phyloP scores from a whole-genome alignment of 1,140 invertebrate species.

The Hestina assimilis region DNA sequence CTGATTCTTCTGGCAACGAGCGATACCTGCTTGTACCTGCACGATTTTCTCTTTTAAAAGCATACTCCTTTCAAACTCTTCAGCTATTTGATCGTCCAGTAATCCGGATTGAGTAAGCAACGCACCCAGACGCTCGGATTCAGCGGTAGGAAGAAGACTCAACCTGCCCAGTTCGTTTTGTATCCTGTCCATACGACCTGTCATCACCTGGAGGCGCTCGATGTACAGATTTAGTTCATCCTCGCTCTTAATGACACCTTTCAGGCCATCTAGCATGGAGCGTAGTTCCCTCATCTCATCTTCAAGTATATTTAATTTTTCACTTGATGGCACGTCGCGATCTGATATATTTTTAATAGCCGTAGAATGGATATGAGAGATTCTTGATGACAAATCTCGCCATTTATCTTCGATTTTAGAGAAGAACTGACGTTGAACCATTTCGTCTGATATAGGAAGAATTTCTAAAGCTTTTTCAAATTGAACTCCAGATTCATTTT shows the following conservation, averaged over 20 bases:
- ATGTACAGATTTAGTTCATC: conserved; percentile 89
- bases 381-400: conserved; percentile 81
- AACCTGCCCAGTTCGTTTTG: conserved; percentile 87
- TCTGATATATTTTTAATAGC: conserved; percentile 84
- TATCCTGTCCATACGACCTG: conserved; percentile 84
- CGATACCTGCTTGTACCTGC: conserved; percentile 83
- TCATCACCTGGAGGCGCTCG: conserved; percentile 87
- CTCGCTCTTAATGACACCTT: conserved; percentile 88
- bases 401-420: conserved; percentile 87
- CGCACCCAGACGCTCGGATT: conserved; percentile 86
- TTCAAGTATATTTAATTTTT: conserved; percentile 86
- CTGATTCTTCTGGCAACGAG: conserved; percentile 82
- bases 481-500: conserved; percentile 84
- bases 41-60: conserved; percentile 85
- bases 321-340: conserved; percentile 83
- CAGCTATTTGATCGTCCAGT: conserved; percentile 83
- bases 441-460: conserved; percentile 88
- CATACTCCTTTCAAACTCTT: conserved; percentile 86
- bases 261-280: conserved; percentile 82
- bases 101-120: conserved; percentile 83
- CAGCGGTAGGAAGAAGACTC: conserved; percentile 83
- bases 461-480: conserved; percentile 88
- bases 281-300: conserved; percentile 85
- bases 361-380: conserved; percentile 82
- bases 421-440: conserved; percentile 87